Conservation (phyloP, 2,113 vertebrate species). For the Rousettus leschenaultii region DNA sequence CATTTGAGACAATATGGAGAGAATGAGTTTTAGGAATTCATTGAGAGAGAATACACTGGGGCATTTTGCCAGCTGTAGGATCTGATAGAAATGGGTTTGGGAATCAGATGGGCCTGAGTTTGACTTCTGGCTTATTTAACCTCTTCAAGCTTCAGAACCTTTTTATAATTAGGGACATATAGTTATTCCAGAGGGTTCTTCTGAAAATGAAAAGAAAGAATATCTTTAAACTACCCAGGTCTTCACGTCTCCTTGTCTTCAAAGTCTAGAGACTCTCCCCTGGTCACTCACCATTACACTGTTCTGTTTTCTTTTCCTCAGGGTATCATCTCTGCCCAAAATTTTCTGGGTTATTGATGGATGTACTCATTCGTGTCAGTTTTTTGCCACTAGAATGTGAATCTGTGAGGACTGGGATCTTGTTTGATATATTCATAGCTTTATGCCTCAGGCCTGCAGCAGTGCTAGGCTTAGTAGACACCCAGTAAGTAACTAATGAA, state of each 20-base stretch:
- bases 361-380: background rate
- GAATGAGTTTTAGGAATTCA: background rate
- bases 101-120: background rate
- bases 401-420: background rate
- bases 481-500: background rate
- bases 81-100: background rate
- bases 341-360: background rate
- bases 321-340: background rate
- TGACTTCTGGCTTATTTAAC: background rate
- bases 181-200: background rate
- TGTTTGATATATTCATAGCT: background rate
- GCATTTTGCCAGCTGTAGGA: background rate
- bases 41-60: background rate
- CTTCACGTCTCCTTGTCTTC: background rate
- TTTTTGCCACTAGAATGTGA: background rate
- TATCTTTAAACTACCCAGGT: background rate
- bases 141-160: background rate
- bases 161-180: background rate
- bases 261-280: no score
- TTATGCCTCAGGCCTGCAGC: background rate
- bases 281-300: background rate
- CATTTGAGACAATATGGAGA: background rate
- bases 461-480: background rate
- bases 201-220: background rate
- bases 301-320: background rate